phyloP scores from a whole-genome alignment of 2,888 invertebrate species.

The Helicoverpa assulta region DNA sequence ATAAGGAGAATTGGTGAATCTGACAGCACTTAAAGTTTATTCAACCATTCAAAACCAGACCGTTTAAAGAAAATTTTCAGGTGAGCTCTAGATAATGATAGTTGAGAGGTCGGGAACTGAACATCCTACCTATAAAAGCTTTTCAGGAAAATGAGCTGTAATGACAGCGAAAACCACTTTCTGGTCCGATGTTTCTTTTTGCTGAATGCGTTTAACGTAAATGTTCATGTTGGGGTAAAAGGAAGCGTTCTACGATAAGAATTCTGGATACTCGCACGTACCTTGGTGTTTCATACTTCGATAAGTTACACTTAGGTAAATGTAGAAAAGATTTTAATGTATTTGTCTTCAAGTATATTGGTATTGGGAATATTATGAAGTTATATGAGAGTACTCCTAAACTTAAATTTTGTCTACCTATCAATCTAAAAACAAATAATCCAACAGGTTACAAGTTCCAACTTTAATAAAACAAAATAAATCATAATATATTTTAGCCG shows the following conservation, averaged over 20 bases:
- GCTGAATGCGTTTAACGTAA: constrained; percentile 72
- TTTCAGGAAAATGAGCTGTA: constrained; percentile 80
- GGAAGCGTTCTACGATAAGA: constrained; percentile 18
- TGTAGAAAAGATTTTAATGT: not conserved
- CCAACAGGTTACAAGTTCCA: constrained; percentile 54
- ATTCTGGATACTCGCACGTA: constrained; percentile 1
- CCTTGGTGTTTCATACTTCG: not conserved
- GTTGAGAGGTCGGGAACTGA: constrained; percentile 73
- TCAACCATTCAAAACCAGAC: constrained; percentile 47
- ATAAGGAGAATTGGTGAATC: constrained; percentile 32
- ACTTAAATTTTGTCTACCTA: constrained; percentile 19
- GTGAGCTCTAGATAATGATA: constrained; percentile 77
- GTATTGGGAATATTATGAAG: too few species aligned
- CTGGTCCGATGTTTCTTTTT: constrained; percentile 77
- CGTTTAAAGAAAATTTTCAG: constrained; percentile 69
- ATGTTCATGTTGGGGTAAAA: constrained; percentile 46
- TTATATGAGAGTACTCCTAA: too few species aligned
- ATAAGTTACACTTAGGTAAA: not conserved
- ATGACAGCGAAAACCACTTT: constrained; percentile 83
- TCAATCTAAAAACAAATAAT: constrained; percentile 51
- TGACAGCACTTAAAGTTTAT: constrained; percentile 39
- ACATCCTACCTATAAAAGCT: constrained; percentile 77
- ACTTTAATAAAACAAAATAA: constrained; percentile 56
- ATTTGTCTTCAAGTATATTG: not conserved
- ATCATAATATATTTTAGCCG: constrained; percentile 52